Percentiles rank a stretch among this genome's conserved stretches.
These are phyloP conservation scores for Zaprionus taronus DNA, from an alignment of 1,140 invertebrate species.

Conservation along the genomic window DNA sequence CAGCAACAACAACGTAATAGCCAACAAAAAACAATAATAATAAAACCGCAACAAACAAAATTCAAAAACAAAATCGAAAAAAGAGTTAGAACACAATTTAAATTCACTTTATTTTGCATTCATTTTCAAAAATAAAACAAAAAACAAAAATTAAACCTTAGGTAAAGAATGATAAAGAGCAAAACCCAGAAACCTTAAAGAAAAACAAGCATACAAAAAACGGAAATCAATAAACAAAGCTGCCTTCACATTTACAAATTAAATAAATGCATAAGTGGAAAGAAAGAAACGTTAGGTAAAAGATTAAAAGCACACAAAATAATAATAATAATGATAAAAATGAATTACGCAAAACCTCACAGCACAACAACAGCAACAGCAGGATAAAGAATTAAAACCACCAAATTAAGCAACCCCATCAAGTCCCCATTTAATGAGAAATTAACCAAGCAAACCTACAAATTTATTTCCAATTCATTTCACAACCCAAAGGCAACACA, in stretches of 20 bases:
- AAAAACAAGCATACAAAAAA: slow-evolving; percentile 71
- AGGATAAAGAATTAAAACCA: slow-evolving; percentile 22
- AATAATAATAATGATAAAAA: slow-evolving; percentile 61
- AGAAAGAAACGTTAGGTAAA: slow-evolving; percentile 63
- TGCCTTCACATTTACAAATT: slow-evolving; percentile 84
- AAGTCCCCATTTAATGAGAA: slow-evolving; percentile 3
- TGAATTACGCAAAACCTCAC: slow-evolving; percentile 51
- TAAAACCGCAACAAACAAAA: slow-evolving; percentile 66
- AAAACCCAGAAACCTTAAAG: slow-evolving; percentile 62
- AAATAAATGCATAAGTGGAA: slow-evolving; percentile 80
- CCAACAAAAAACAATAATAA: slow-evolving; percentile 55
- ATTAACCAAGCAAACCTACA: not conserved
- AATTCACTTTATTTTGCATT: slow-evolving; percentile 43
- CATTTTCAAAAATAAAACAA: slow-evolving; percentile 32
- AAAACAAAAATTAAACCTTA: slow-evolving; percentile 19
- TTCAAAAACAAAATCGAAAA: slow-evolving; percentile 59
- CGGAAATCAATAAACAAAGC: slow-evolving; percentile 84
- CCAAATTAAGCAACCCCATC: slow-evolving; percentile 21
- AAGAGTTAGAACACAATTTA: slow-evolving; percentile 23
- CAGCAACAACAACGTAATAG: slow-evolving; percentile 54
- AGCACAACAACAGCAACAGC: slow-evolving; percentile 32
- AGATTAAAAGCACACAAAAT: slow-evolving; percentile 77
- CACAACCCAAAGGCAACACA: slow-evolving; percentile 1
- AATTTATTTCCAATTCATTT: slow-evolving; percentile 8
- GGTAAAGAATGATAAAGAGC: slow-evolving; percentile 38